These are phyloP conservation scores for Dichetophora obliterata DNA, from an alignment of 2,888 invertebrate genomes.

Conservation along the genomic window DNA sequence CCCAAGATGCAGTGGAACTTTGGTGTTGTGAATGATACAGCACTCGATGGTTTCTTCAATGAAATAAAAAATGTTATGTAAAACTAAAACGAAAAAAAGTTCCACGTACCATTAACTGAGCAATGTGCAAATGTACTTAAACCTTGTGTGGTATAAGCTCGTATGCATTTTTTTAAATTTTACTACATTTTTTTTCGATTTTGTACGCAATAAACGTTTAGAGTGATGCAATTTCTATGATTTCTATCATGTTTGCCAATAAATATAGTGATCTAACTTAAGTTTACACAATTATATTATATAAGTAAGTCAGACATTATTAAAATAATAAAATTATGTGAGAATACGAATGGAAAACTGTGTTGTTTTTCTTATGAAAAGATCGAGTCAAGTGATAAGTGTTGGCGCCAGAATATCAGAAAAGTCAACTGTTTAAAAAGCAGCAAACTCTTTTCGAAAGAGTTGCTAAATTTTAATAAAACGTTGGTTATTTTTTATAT, in stretches of 20 bases:
- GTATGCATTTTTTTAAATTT: conserved; percentile 53
- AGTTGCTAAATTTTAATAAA: background rate
- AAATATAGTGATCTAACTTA: conserved; percentile 54
- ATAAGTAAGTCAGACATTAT: conserved; percentile 11
- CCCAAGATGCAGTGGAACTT: conserved; percentile 62
- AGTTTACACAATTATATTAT: conserved; percentile 43
- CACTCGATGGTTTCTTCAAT: conserved; percentile 56
- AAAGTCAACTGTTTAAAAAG: background rate
- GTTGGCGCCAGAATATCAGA: background rate
- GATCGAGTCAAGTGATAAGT: too few species aligned
- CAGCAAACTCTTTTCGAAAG: too few species aligned
- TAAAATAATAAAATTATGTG: background rate
- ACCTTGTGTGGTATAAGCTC: background rate
- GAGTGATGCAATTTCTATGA: conserved; percentile 32
- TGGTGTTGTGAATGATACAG: conserved; percentile 57
- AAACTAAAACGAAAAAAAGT: background rate
- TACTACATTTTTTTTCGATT: conserved; percentile 51
- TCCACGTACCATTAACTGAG: conserved; percentile 14
- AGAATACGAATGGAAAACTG: background rate
- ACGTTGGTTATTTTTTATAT: conserved; percentile 25
- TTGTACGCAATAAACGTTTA: conserved; percentile 23
- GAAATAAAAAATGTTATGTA: background rate
- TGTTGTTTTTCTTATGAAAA: background rate
- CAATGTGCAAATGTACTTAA: conserved; percentile 12
- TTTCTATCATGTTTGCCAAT: conserved; percentile 56